phyloP scores from a whole-genome alignment of 2,888 invertebrate genomes.

The Dexiosoma caninum region DNA sequence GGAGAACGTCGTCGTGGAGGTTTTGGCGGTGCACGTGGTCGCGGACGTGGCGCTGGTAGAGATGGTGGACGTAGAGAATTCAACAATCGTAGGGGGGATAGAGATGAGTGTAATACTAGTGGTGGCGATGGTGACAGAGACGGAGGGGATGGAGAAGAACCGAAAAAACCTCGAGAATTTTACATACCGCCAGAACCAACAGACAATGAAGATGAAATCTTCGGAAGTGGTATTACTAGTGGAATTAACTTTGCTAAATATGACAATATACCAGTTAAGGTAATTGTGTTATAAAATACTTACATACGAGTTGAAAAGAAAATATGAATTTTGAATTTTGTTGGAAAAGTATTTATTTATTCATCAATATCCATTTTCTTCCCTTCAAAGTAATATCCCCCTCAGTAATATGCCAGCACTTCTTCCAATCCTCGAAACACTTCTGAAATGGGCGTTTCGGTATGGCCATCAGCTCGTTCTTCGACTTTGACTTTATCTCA shows the following conservation, averaged over 20 bases:
- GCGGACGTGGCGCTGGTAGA: slow-evolving; percentile 57
- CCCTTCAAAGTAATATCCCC: too few species aligned
- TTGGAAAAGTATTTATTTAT: too few species aligned
- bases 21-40: slow-evolving; percentile 25
- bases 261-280: slow-evolving; percentile 91
- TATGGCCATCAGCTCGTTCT: too few species aligned
- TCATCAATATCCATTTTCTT: too few species aligned
- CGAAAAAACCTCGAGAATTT: slow-evolving; percentile 81
- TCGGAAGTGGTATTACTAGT: slow-evolving; percentile 83
- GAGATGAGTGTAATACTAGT: slow-evolving; percentile 66
- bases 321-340: too few species aligned
- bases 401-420: too few species aligned
- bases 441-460: too few species aligned
- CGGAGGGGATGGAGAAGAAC: slow-evolving; percentile 65
- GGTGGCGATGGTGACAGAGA: slow-evolving; percentile 62
- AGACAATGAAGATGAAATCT: slow-evolving; percentile 84
- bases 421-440: too few species aligned
- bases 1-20: background rate
- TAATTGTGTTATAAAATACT: slow-evolving; percentile 75
- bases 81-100: slow-evolving; percentile 66
- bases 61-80: slow-evolving; percentile 58
- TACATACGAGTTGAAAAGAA: background rate
- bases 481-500: too few species aligned
- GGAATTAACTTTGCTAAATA: slow-evolving; percentile 97
- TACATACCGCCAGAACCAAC: slow-evolving; percentile 87